Percentiles rank a stretch among this genome's conserved stretches.
phyloP scores from a whole-genome alignment of 2,797 vertebrate genomes.

The Propithecus perrieri region DNA sequence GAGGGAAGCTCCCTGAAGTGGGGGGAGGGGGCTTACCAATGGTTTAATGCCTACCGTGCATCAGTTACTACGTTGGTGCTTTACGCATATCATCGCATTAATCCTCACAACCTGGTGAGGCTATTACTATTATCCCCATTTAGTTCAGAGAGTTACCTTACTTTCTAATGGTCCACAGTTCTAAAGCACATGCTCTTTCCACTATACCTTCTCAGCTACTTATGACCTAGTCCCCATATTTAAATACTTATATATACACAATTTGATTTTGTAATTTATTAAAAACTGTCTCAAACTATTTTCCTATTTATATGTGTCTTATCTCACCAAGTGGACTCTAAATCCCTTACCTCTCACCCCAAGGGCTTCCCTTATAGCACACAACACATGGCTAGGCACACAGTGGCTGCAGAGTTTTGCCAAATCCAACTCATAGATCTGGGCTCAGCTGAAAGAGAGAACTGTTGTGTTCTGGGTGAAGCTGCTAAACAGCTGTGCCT shows the following conservation, averaged over 20 bases:
- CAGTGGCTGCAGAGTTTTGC: neutral
- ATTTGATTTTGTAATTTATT: constrained; percentile 43
- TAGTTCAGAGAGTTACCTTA: neutral
- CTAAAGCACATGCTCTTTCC: constrained; percentile 15
- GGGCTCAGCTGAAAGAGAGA: neutral
- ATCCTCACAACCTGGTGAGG: neutral
- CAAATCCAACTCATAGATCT: constrained; percentile 4
- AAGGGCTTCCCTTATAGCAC: neutral
- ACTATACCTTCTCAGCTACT: neutral
- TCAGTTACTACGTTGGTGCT: neutral
- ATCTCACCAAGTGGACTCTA: neutral
- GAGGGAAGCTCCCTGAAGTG: neutral
- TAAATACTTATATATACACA: constrained; percentile 12
- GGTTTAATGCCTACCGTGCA: neutral
- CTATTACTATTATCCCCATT: neutral
- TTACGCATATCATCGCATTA: constrained; percentile 9
- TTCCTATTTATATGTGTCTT: neutral
- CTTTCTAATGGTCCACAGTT: neutral
- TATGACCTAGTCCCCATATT: neutral
- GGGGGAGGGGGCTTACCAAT: neutral
- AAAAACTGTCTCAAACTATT: constrained; percentile 29
- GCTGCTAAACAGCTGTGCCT: neutral
- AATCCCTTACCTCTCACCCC: neutral
- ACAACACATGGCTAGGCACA: neutral
- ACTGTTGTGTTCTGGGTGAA: neutral